Percentiles rank a stretch among this genome's conserved stretches.
phyloP scores from a whole-genome alignment of 92 coral and sea anemone genomes.

The Pocillopora meandrina region DNA sequence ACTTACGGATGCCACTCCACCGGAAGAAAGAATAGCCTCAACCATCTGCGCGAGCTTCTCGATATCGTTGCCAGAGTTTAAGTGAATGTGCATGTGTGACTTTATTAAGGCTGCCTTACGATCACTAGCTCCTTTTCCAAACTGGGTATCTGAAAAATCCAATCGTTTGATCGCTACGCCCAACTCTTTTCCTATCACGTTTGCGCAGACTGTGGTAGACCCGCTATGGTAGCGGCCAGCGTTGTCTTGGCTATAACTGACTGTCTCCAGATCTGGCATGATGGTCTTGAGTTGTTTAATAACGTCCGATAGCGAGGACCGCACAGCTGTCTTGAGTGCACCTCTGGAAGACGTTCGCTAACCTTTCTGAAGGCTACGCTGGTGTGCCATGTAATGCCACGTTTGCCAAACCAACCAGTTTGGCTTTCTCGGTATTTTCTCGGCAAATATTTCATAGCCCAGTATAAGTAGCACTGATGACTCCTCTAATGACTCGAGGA shows the following conservation, averaged over 20 bases:
- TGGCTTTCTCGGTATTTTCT: constrained; percentile 42
- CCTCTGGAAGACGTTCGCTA: constrained; percentile 18
- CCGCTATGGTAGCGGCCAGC: constrained; percentile 13
- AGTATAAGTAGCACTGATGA: constrained; percentile 5
- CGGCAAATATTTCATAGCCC: constrained; percentile 55
- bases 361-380: constrained; percentile 41
- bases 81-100: constrained; percentile 51
- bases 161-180: constrained; percentile 45
- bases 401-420: constrained; percentile 45
- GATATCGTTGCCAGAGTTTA: constrained; percentile 60
- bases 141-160: constrained; percentile 60
- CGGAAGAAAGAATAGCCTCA: constrained; percentile 56
- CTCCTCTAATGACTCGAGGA: constrained; percentile 34
- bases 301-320: constrained; percentile 8
- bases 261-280: constrained; percentile 19
- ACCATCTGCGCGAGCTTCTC: constrained; percentile 57
- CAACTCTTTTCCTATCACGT: background rate
- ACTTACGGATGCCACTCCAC: constrained; percentile 56
- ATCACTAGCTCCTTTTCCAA: constrained; percentile 60
- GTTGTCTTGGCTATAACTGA: constrained; percentile 31
- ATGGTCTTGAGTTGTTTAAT: constrained; percentile 17
- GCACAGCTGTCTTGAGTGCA: constrained; percentile 24
- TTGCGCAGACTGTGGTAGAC: no score
- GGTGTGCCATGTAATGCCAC: constrained; percentile 54
- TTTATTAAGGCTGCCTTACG: constrained; percentile 60